phyloP scores from a whole-genome alignment of 2,888 invertebrate genomes.

The Serripes groenlandicus region DNA sequence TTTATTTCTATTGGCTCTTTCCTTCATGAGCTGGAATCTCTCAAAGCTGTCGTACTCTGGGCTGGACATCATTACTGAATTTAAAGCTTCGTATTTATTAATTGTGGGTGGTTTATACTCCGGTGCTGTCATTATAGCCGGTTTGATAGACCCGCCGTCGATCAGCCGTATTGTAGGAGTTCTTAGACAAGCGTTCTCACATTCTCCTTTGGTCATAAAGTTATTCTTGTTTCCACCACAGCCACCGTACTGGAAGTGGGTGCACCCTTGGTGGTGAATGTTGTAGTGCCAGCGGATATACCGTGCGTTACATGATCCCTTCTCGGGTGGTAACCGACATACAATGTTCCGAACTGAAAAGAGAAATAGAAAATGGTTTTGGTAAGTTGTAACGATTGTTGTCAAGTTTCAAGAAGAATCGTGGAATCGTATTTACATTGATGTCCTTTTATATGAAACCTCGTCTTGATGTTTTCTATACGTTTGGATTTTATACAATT shows the following conservation, averaged over 20 bases:
- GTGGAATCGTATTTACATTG: no score
- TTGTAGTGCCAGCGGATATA: constrained; percentile 82
- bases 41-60: constrained; percentile 28
- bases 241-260: constrained; percentile 80
- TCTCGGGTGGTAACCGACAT: constrained; percentile 76
- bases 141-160: constrained; percentile 47
- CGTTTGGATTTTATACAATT: no score
- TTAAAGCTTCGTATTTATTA: constrained; percentile 59
- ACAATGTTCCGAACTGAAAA: constrained; percentile 72
- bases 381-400: no score
- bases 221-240: constrained; percentile 81
- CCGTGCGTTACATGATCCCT: constrained; percentile 76
- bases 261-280: constrained; percentile 77
- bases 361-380: no score
- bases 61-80: constrained; percentile 46
- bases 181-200: constrained; percentile 74
- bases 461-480: no score
- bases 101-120: constrained; percentile 55
- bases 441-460: no score
- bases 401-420: no score
- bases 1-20: constrained; percentile 49
- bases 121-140: constrained; percentile 65
- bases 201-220: constrained; percentile 75
- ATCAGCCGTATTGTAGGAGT: constrained; percentile 56
- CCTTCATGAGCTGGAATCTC: constrained; percentile 45